Evolutionary conservation across 2,888 invertebrate genomes (phyloP), one percentile per base, ranked within the genome.

Genomic region (Steinernema carpocapsae): DNA sequence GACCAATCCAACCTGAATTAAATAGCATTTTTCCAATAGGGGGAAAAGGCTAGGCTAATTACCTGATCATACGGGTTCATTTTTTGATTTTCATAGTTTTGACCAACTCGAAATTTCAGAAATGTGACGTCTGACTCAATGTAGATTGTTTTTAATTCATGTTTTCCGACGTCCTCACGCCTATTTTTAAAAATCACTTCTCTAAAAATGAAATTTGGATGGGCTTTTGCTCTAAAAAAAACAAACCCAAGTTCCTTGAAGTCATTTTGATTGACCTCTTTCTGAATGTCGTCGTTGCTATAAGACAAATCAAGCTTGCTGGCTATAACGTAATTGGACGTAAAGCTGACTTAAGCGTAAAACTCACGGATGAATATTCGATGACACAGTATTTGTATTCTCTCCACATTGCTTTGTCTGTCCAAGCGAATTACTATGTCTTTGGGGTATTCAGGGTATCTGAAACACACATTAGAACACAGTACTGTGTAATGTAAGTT

Each of bases 101-200:
- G 51, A 14, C 72, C 56, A 37, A 77, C 19, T 37, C 24, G 22
- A 4, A 77, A 70, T 48, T 56, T 43, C 3, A 77, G 24, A 32
- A 74, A 77, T n/a, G 73, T 74, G 10, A 71, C 77, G 19, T 77
- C 72, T 1, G 76, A 70, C n/a, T 77, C 77, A 37, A 77, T 71
- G 52, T 71, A 77, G 4, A 77, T 76, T 0, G 77, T 77, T 37
- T 77, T 77, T 45, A 77, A 26, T 70, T 77, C 77, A 14, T 77
- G 77, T 22, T 73, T 76, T 14, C 73, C 76, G 26, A 74, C 32
- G 48, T 77, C 76, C 1, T 37, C 37, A 12, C 72, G 75, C 22
- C 64, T 22, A 10, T 77, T 43, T 45, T 74, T 74, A 43, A 77
- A 77, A 1, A 32, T 24, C 26, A 77, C 73, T 43, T 77, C 76